Percentiles rank a stretch among this genome's conserved stretches.
These are phyloP conservation scores for Saxicola maurus DNA, from an alignment of 2,797 vertebrate species.

Conservation along the genomic window DNA sequence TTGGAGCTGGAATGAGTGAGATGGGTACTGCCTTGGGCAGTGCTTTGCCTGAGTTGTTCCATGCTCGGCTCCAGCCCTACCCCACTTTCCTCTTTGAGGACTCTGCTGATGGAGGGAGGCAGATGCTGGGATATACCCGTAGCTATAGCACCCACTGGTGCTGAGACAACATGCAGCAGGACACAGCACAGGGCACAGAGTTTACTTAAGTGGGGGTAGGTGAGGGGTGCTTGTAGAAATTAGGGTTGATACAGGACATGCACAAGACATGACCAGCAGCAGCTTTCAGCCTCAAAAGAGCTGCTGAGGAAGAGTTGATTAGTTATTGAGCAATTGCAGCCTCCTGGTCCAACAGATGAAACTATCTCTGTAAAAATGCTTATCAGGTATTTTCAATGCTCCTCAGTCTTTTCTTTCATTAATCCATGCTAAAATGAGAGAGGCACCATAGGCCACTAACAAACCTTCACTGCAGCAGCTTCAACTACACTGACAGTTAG, in stretches of 20 bases:
- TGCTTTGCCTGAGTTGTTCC: rapidly evolving
- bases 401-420: not conserved
- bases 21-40: not conserved
- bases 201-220: not conserved
- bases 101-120: not conserved
- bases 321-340: not conserved
- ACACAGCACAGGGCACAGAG: not conserved
- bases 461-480: not conserved
- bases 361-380: not conserved
- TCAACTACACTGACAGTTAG: not conserved
- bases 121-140: not conserved
- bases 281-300: not conserved
- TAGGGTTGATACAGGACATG: rapidly evolving
- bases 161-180: constrained; percentile 35
- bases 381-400: not conserved
- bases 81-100: not conserved
- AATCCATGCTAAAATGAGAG: not conserved
- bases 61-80: not conserved
- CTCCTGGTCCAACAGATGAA: not conserved
- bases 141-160: constrained; percentile 55
- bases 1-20: not conserved
- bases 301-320: not conserved
- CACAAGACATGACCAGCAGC: not conserved
- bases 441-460: not conserved
- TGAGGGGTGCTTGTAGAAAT: not conserved